Conservation (phyloP, 1,140 invertebrate species). For the Thaumetopoea pityocampa region DNA sequence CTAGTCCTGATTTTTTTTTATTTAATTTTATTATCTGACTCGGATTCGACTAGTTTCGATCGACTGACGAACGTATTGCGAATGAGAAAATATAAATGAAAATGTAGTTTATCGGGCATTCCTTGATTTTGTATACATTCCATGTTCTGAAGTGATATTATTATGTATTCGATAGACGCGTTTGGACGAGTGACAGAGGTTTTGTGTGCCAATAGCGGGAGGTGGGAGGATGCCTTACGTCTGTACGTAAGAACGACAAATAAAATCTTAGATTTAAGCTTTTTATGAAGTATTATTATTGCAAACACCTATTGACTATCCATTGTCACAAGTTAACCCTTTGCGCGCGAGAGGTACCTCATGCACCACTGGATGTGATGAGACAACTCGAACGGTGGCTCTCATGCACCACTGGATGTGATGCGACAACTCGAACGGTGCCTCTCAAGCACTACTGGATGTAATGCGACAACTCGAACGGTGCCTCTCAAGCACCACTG, state of each 20-base stretch:
- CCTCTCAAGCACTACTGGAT: too few relatives aligned
- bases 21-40: conserved; percentile 56
- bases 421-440: too few relatives aligned
- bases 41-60: conserved; percentile 33
- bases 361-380: too few relatives aligned
- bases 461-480: too few relatives aligned
- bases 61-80: conserved; percentile 38
- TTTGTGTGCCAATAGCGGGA: conserved; percentile 67
- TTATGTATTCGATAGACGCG: conserved; percentile 37
- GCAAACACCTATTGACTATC: too few relatives aligned
- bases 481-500: too few relatives aligned
- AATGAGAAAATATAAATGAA: conserved; percentile 26
- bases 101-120: conserved; percentile 38
- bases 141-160: conserved; percentile 48
- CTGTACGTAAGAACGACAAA: conserved; percentile 71
- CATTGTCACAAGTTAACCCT: too few relatives aligned
- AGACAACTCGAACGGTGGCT: too few relatives aligned
- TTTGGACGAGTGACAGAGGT: conserved; percentile 46
- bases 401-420: too few relatives aligned
- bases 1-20: conserved; percentile 67
- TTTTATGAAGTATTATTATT: conserved; percentile 57
- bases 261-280: conserved; percentile 70
- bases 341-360: too few relatives aligned
- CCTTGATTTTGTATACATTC: conserved; percentile 56
- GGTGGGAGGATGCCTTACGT: conserved; percentile 68